These are phyloP conservation scores for Ploceus nigricollis DNA, from an alignment of 2,113 vertebrate genomes.

Conservation along the genomic window DNA sequence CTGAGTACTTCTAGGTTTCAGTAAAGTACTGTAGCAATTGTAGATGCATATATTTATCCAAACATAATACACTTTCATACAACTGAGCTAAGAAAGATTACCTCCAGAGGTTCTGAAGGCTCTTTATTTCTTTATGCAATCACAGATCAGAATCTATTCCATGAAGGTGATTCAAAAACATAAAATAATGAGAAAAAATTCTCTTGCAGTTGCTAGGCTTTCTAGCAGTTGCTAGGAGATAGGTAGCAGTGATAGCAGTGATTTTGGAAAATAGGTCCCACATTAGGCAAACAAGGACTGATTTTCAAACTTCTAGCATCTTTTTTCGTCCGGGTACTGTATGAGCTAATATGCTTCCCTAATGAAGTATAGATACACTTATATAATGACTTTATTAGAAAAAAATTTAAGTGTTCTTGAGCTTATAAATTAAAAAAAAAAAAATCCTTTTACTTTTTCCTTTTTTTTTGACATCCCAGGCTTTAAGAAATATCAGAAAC, in stretches of 20 bases:
- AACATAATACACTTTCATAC: neutral
- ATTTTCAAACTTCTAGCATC: neutral
- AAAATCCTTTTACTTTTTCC: neutral
- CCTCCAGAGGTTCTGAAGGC: neutral
- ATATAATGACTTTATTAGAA: neutral
- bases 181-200: neutral
- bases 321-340: neutral
- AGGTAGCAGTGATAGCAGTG: neutral
- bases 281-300: neutral
- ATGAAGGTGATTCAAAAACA: neutral
- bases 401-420: neutral
- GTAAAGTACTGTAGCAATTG: neutral
- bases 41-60: neutral
- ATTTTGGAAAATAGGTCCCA: neutral
- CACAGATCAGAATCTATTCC: neutral
- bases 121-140: neutral
- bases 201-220: neutral
- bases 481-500: neutral
- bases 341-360: neutral
- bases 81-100: neutral
- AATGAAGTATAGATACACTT: neutral
- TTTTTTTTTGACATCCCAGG: neutral
- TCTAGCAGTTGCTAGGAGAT: slow-evolving; percentile 13
- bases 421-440: neutral
- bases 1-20: neutral